phyloP scores from a whole-genome alignment of 2,113 vertebrate species.

The Stigmatopora argus region DNA sequence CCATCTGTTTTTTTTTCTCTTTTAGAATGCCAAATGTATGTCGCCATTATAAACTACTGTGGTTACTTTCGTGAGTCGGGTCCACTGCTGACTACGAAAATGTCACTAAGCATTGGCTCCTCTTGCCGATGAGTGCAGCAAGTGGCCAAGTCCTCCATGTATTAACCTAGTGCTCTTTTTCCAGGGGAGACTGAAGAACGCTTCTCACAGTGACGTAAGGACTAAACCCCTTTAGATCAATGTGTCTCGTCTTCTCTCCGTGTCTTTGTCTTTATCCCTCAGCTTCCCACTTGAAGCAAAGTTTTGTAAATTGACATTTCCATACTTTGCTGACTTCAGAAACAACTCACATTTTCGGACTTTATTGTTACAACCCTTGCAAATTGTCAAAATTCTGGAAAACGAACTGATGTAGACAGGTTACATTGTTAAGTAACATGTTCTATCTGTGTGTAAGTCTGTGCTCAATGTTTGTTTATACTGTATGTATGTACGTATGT shows the following conservation, averaged over 20 bases:
- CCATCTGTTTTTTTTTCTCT: neutral
- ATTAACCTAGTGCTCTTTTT: constrained; percentile 77
- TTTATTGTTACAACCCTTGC: too few species aligned
- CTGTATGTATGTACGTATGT: constrained; percentile 17
- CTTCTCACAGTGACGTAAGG: constrained; percentile 84
- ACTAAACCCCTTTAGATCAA: constrained; percentile 70
- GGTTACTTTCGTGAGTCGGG: constrained; percentile 7
- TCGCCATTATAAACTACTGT: neutral
- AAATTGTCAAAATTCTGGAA: too few species aligned
- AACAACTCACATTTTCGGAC: neutral
- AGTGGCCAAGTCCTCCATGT: constrained; percentile 52
- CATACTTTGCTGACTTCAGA: neutral
- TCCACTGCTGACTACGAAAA: constrained; percentile 5
- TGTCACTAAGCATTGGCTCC: constrained; percentile 1
- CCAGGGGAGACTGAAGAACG: constrained; percentile 82
- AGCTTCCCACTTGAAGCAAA: constrained; percentile 56
- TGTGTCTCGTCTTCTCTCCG: constrained; percentile 70
- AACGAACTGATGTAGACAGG: neutral
- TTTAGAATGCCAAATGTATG: neutral
- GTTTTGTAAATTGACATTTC: constrained; percentile 47
- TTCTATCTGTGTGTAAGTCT: constrained; percentile 9
- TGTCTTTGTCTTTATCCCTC: constrained; percentile 55
- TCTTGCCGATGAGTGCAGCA: constrained; percentile 21
- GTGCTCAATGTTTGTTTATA: neutral
- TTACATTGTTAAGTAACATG: neutral